Evolutionary conservation across 2,797 vertebrate species (phyloP).

Genomic region (Rhincodon typus): DNA sequence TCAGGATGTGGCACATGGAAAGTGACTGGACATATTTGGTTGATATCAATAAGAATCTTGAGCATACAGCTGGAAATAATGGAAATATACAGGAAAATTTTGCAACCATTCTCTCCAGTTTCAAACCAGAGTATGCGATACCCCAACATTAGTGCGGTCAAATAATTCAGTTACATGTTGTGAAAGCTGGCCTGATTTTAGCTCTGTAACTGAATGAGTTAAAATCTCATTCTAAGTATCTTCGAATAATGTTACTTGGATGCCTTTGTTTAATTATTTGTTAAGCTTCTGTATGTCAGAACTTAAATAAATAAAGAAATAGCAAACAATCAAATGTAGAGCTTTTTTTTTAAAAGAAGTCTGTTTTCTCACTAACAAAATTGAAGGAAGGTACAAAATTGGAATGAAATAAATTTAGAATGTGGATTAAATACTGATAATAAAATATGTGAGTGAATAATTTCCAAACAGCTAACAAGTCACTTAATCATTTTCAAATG

Average conservation of each 20-base stretch:
- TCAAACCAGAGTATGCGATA: background rate
- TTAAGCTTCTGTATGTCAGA: background rate
- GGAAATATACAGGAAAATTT: background rate
- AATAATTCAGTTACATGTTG: background rate
- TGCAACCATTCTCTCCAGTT: background rate
- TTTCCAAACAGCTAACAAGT: background rate
- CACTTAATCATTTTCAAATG: background rate
- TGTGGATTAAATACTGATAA: background rate
- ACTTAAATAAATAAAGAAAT: background rate
- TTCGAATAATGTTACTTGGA: background rate
- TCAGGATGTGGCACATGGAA: no score
- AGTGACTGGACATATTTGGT: background rate
- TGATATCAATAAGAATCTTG: background rate
- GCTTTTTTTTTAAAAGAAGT: background rate
- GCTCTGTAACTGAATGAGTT: background rate
- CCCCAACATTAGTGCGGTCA: background rate
- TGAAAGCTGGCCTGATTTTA: background rate
- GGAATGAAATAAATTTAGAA: background rate
- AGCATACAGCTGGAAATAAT: background rate
- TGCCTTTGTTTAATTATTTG: background rate
- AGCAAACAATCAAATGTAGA: background rate
- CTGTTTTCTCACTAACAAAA: background rate
- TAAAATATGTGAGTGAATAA: background rate
- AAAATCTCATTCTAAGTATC: background rate
- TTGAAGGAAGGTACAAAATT: background rate